These are phyloP conservation scores for Drosophila gunungcola DNA, from an alignment of 1,140 invertebrate species.

Conservation along the genomic window DNA sequence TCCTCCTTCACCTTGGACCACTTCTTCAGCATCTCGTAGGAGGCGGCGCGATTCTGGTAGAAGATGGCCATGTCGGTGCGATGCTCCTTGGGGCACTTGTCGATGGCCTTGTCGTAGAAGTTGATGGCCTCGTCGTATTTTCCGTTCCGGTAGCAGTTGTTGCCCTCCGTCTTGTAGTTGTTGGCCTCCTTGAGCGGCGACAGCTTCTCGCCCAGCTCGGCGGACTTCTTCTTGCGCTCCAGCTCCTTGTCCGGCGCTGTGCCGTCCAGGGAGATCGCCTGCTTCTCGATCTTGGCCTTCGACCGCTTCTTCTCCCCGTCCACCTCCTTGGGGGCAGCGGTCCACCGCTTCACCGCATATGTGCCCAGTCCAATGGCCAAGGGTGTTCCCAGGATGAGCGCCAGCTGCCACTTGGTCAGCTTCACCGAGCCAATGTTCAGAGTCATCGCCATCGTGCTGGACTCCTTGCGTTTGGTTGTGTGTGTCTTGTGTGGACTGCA, in stretches of 20 bases:
- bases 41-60: slow-evolving; percentile 98
- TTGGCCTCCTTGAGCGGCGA: slow-evolving; percentile 85
- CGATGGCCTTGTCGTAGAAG: slow-evolving; percentile 95
- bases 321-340: slow-evolving; percentile 20
- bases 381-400: slow-evolving; percentile 90
- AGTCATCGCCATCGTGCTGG: slow-evolving; percentile 59
- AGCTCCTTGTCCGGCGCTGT: slow-evolving; percentile 83
- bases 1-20: slow-evolving; percentile 94
- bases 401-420: slow-evolving; percentile 85
- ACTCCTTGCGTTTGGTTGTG: slow-evolving; percentile 5
- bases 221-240: slow-evolving; percentile 86
- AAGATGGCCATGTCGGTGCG: slow-evolving; percentile 93
- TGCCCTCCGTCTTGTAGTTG: slow-evolving; percentile 93
- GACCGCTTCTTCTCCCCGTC: slow-evolving; percentile 17
- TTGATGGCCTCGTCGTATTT: slow-evolving; percentile 95
- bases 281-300: slow-evolving; percentile 63
- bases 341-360: slow-evolving; percentile 89
- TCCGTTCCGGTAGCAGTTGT: slow-evolving; percentile 93
- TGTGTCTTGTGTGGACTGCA: slow-evolving; percentile 48
- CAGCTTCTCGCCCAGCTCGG: slow-evolving; percentile 86
- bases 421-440: slow-evolving; percentile 69
- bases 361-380: slow-evolving; percentile 92
- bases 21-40: slow-evolving; percentile 96
- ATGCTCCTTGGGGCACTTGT: slow-evolving; percentile 91
- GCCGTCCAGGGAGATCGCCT: slow-evolving; percentile 86